A percentile compares a stretch with the other conserved stretches of the same genome.
phyloP scores from a whole-genome alignment of 2,113 vertebrate species.

The Andinoacara biseriatus region DNA sequence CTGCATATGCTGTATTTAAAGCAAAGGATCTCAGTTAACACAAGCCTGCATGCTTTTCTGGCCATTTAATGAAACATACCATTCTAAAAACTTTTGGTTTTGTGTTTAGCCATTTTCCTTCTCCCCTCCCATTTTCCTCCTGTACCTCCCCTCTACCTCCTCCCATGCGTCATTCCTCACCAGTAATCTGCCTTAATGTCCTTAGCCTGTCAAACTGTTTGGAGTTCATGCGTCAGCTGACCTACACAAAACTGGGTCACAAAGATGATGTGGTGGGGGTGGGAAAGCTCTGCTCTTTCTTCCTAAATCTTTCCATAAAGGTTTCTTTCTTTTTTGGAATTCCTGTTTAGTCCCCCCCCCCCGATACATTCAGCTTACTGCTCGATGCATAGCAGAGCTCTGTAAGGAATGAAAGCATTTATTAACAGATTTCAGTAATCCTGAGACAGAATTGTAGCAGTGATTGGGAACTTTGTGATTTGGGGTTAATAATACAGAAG shows the following conservation, averaged over 20 bases:
- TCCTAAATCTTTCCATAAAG: not conserved
- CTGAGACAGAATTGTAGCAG: not conserved
- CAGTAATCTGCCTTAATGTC: conserved; percentile 72
- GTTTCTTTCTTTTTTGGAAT: not conserved
- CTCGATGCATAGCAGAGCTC: not conserved
- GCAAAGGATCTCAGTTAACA: not conserved
- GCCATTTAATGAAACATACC: not conserved
- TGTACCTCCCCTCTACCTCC: not conserved
- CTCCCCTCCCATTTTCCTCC: not conserved
- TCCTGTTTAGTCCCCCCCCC: not conserved
- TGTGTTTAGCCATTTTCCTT: not conserved
- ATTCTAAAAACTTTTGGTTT: not conserved
- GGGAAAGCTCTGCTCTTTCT: conserved; percentile 12
- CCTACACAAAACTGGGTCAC: conserved; percentile 71
- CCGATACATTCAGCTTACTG: not conserved
- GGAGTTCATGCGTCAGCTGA: conserved; percentile 67
- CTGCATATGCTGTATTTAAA: not conserved
- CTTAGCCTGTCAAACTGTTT: conserved; percentile 59
- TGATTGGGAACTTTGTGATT: conserved; percentile 6
- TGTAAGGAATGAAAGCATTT: not conserved
- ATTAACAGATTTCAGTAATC: not conserved
- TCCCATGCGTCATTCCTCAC: conserved; percentile 16
- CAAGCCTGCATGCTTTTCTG: not conserved
- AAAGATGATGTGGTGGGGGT: not conserved
- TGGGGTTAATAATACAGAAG: not conserved